A percentile compares a stretch with the other conserved stretches of the same genome.
phyloP scores from a whole-genome alignment of 2,797 vertebrate genomes.

The Scolopax bukidnonensis region DNA sequence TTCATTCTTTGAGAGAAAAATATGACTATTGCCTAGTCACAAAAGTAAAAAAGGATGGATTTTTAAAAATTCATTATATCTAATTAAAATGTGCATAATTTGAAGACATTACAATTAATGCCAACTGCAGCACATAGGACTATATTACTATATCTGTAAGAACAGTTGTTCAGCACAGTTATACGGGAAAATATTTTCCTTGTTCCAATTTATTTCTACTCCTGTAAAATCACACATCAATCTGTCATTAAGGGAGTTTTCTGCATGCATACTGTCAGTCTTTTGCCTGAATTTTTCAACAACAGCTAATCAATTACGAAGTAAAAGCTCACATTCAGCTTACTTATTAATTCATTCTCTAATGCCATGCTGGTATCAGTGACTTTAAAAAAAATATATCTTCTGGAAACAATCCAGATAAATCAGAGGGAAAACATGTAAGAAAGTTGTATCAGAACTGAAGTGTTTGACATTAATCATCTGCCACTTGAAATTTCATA shows the following conservation, averaged over 20 bases:
- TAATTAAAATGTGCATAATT: neutral
- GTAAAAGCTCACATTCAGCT: conserved; percentile 1
- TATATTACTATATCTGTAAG: neutral
- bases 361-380: neutral
- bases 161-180: neutral
- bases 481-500: neutral
- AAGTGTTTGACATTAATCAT: neutral
- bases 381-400: conserved; percentile 14
- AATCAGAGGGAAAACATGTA: neutral
- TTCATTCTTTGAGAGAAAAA: neutral
- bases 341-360: neutral
- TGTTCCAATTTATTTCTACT: neutral
- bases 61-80: neutral
- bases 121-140: neutral
- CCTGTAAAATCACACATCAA: neutral
- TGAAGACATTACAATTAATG: neutral
- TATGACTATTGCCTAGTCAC: neutral
- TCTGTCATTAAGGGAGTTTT: neutral
- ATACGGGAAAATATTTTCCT: neutral
- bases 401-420: neutral
- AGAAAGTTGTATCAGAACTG: neutral
- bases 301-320: neutral
- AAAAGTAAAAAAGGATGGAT: neutral
- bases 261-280: neutral
- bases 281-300: neutral